Evolutionary conservation across 2,113 vertebrate species (phyloP), one percentile per base, ranked within the genome.

Genomic region (Scopus umbretta): DNA sequence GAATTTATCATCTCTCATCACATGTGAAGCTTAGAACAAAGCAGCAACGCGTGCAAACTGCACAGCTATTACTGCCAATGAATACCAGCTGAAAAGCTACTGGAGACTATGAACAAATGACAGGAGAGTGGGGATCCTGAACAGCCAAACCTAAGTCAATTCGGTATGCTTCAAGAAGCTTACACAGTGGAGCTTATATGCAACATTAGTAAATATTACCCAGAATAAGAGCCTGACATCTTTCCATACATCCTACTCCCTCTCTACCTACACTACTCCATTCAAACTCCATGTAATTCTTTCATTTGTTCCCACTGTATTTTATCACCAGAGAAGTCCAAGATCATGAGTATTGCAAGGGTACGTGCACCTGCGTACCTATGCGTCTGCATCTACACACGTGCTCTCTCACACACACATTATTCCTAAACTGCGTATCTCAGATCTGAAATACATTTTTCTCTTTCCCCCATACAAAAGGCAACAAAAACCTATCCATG

Each of bases 1-100:
- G 82, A 96, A 89, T 96, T 93, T 97, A 97, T 97, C 94, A 94
- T 96, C 90, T 83, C 90, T 66, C 88, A 96, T 94, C 93, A 91
- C 73, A 45, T 84, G 84, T 78, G 88, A 97, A 70, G 93, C 81
- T 88, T 59, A 90, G 96, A 97, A 95, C 88, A 96, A 97, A 92
- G 95, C 89, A 94, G 62, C 62, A 53, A 80, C 0, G 4, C 13
- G 7, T 42, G 25, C 27, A 7, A 96, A 92, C 75, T 79, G 92
- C 92, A 94, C 65, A 83, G 89, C 59, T 83, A 92, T 92, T 96
- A 91, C 80, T 91, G 87, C 73, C 68, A 80, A 19, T 45, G 83
- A 96, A 72, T 30, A 83, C 6, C 49, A 90, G 63, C 43, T 1
- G 10, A 94, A 96, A 80, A 62, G 71, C 84, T 97, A 56, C 45